Conservation (phyloP, 2,797 vertebrate species). For the Amblyraja radiata region DNA sequence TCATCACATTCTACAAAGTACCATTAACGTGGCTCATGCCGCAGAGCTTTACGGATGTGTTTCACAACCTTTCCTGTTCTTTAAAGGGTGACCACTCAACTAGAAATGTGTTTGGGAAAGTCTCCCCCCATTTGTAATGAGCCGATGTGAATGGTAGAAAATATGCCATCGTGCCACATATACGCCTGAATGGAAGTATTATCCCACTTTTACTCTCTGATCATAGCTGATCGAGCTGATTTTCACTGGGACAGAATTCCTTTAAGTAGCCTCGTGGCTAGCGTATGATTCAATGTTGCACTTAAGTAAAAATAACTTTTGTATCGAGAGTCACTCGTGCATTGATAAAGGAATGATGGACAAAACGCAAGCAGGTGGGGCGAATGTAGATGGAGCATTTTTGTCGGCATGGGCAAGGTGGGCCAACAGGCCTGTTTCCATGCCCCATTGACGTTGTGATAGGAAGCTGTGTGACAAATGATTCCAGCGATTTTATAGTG, state of each 20-base stretch:
- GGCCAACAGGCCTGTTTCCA: no score
- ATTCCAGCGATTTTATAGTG: neutral
- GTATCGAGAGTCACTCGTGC: no score
- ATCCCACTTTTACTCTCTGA: neutral
- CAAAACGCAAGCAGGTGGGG: no score
- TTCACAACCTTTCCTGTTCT: neutral
- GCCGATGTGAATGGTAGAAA: no score
- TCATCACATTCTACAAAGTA: neutral
- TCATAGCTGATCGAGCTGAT: neutral
- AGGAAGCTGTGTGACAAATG: neutral
- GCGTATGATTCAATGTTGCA: neutral
- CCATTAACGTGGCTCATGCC: neutral
- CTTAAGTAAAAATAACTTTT: neutral
- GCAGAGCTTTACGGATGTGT: no score
- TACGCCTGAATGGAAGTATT: neutral
- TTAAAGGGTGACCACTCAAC: neutral
- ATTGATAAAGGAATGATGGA: no score
- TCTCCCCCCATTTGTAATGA: neutral
- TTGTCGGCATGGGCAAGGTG: no score
- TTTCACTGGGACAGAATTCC: neutral
- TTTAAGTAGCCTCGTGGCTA: neutral
- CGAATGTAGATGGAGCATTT: no score
- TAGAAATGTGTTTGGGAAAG: neutral
- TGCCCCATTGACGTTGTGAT: no score
- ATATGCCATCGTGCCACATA: neutral